Evolutionary conservation across 2,113 vertebrate species (phyloP).

Genomic region (Hydrochoerus hydrochaeris): DNA sequence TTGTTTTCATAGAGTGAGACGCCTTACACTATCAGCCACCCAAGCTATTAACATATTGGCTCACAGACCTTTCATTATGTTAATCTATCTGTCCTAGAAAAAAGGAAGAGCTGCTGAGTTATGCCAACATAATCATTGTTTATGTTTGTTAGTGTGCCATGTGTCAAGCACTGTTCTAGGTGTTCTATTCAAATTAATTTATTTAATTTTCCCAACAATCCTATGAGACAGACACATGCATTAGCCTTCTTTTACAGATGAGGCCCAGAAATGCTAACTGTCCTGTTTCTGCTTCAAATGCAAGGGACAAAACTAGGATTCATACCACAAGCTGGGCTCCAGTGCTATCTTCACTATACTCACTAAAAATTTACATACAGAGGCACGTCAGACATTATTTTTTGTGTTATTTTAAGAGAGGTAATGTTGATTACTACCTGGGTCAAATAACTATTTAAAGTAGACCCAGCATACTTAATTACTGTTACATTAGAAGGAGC

Average conservation of each 20-base stretch:
- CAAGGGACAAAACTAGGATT: not conserved
- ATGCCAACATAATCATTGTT: not conserved
- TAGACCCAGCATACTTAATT: not conserved
- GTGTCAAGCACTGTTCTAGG: not conserved
- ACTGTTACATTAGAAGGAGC: not conserved
- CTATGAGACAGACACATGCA: not conserved
- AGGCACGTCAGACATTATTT: not conserved
- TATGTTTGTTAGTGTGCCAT: not conserved
- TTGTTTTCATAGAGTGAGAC: not conserved
- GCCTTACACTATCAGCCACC: not conserved
- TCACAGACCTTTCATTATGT: not conserved
- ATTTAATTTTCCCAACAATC: not conserved
- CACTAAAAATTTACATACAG: not conserved
- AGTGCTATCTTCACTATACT: not conserved
- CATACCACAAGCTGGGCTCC: not conserved
- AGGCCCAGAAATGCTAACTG: slow-evolving; percentile 29
- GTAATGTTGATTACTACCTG: not conserved
- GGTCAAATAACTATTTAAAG: not conserved
- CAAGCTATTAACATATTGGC: not conserved
- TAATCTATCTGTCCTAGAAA: not conserved
- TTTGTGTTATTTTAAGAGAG: not conserved
- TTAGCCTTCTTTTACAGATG: not conserved
- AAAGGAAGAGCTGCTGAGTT: not conserved
- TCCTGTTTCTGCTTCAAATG: not conserved
- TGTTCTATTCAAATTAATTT: slow-evolving; percentile 18